Conservation (phyloP, 2,888 invertebrate genomes). For the Lottia gigantea region DNA sequence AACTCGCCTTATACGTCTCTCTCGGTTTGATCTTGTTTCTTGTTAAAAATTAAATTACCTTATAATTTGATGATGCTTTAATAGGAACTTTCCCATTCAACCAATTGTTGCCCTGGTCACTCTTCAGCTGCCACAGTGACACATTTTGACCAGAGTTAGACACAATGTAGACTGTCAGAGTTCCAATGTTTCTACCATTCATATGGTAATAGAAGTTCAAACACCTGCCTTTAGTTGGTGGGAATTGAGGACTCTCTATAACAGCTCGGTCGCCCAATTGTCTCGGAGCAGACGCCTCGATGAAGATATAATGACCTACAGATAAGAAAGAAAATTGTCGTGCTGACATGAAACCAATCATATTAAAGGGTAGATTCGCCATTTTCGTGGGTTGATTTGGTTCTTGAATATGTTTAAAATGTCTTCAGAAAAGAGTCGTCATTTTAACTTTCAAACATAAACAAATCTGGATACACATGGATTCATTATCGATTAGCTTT, state of each 20-base stretch:
- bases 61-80: slow-evolving; percentile 35
- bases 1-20: no score
- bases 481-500: no score
- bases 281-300: slow-evolving; percentile 51
- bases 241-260: slow-evolving; percentile 47
- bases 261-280: slow-evolving; percentile 45
- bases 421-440: no score
- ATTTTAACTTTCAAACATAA: no score
- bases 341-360: no score
- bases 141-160: slow-evolving; percentile 36
- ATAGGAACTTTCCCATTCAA: slow-evolving; percentile 52
- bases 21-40: no score
- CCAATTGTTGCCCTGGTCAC: slow-evolving; percentile 55
- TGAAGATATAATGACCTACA: slow-evolving; percentile 52
- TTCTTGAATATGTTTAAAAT: no score
- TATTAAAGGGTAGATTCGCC: no score
- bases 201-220: slow-evolving; percentile 54
- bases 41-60: no score
- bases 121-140: slow-evolving; percentile 48
- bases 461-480: no score
- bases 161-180: slow-evolving; percentile 41
- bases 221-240: slow-evolving; percentile 41
- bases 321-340: no score
- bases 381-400: no score
- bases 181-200: slow-evolving; percentile 47